These are phyloP conservation scores for Percopsis transmontana DNA, from an alignment of 2,113 vertebrate genomes.

Conservation along the genomic window DNA sequence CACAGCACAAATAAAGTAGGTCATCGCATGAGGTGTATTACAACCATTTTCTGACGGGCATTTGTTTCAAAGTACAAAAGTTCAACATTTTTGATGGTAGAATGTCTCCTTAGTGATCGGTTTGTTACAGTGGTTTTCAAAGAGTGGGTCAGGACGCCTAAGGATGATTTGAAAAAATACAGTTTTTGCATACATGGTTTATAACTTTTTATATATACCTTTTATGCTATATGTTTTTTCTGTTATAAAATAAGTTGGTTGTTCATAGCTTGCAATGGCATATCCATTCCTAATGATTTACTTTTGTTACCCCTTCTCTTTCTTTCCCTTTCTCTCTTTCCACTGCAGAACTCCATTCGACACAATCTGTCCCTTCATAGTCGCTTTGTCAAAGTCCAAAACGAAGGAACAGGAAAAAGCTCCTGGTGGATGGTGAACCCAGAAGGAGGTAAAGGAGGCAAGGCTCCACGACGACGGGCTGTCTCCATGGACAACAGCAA, in stretches of 20 bases:
- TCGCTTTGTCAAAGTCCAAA: constrained; percentile 95
- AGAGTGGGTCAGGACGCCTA: too few relatives aligned
- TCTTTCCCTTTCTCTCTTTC: constrained; percentile 47
- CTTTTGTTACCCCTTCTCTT: neutral
- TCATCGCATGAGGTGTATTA: constrained; percentile 45
- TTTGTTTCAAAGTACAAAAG: too few relatives aligned
- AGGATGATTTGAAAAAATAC: too few relatives aligned
- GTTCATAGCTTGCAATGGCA: too few relatives aligned
- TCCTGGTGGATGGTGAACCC: constrained; percentile 99
- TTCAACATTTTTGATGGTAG: neutral
- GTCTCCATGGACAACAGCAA: constrained; percentile 99
- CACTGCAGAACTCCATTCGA: constrained; percentile 93
- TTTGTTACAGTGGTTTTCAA: too few relatives aligned
- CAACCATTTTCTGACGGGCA: neutral
- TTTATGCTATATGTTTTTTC: neutral
- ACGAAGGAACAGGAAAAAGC: constrained; percentile 97
- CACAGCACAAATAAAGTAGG: constrained; percentile 58
- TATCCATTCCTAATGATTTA: neutral
- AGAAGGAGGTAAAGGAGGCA: constrained; percentile 94
- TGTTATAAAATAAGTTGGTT: neutral
- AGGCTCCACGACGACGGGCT: constrained; percentile 91
- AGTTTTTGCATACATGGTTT: too few relatives aligned
- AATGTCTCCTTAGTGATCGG: too few relatives aligned
- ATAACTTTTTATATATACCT: too few relatives aligned
- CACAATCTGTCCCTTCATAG: constrained; percentile 98